These are phyloP conservation scores for Neoscelio sp. DNA, from an alignment of 2,888 invertebrate genomes.

Conservation along the genomic window DNA sequence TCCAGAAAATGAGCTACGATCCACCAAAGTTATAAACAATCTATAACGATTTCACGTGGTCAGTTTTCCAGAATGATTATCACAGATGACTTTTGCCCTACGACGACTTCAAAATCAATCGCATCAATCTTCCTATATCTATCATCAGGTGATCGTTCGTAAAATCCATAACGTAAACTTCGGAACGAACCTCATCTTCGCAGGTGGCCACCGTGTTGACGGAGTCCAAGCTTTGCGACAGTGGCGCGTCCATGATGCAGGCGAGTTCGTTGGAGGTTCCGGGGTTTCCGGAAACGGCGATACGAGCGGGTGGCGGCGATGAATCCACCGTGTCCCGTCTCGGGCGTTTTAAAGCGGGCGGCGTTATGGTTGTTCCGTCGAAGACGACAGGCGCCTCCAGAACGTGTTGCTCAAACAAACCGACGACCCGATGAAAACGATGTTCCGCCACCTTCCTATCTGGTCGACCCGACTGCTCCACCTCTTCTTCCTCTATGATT, in stretches of 20 bases:
- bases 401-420: slow-evolving; percentile 72
- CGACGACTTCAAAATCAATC: no score
- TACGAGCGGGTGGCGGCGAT: slow-evolving; percentile 82
- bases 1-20: no score
- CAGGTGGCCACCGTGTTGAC: slow-evolving; percentile 95
- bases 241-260: slow-evolving; percentile 88
- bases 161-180: background rate
- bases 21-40: no score
- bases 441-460: slow-evolving; percentile 38
- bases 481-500: slow-evolving; percentile 49
- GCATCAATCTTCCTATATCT: no score
- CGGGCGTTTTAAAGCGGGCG: slow-evolving; percentile 83
- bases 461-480: slow-evolving; percentile 82
- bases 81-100: no score
- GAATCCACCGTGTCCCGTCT: slow-evolving; percentile 83
- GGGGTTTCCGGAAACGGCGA: slow-evolving; percentile 82
- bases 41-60: no score
- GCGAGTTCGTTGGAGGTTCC: slow-evolving; percentile 80
- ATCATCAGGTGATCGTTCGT: no score
- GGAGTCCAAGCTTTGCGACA: slow-evolving; percentile 99
- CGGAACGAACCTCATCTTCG: slow-evolving; percentile 93
- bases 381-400: slow-evolving; percentile 83
- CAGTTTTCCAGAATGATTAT: no score
- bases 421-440: slow-evolving; percentile 37
- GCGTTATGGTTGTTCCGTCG: slow-evolving; percentile 83